Evolutionary conservation across 2,888 invertebrate species (phyloP).

Genomic region (Caenorhabditis panamensis): DNA sequence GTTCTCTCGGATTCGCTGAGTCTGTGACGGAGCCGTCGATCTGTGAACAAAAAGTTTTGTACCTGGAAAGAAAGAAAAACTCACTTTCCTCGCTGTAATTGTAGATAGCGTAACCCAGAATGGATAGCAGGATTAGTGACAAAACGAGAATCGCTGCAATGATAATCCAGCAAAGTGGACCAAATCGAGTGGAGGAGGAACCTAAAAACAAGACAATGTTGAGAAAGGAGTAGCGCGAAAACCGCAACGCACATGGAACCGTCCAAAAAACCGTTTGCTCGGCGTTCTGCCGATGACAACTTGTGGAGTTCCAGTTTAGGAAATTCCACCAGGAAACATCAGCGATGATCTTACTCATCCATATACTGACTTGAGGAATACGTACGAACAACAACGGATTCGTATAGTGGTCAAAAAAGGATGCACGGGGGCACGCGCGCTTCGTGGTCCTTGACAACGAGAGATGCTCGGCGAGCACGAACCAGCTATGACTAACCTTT

Average conservation of each 20-base stretch:
- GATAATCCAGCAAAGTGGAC: constrained; percentile 69
- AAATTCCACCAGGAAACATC: constrained; percentile 80
- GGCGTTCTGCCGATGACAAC: constrained; percentile 73
- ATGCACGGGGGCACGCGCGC: constrained; percentile 11
- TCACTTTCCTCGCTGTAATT: constrained; percentile 69
- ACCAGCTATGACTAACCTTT: constrained; percentile 60
- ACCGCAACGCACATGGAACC: constrained; percentile 69
- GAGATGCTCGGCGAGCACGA: constrained; percentile 21
- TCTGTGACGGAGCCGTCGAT: constrained; percentile 52
- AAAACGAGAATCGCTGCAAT: constrained; percentile 60
- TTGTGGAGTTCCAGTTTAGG: constrained; percentile 78
- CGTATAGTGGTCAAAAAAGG: constrained; percentile 57
- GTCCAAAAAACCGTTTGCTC: constrained; percentile 77
- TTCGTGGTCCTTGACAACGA: constrained; percentile 40
- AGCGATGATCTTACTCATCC: constrained; percentile 67
- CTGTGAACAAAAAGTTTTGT: constrained; percentile 52
- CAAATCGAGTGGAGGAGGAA: constrained; percentile 59
- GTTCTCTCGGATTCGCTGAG: constrained; percentile 57
- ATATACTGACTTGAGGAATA: constrained; percentile 25
- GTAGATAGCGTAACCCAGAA: constrained; percentile 64
- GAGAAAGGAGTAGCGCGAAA: constrained; percentile 58
- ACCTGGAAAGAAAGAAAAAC: constrained; percentile 3
- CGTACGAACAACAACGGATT: constrained; percentile 7
- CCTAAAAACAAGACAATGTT: constrained; percentile 62
- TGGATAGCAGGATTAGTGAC: constrained; percentile 47